phyloP scores from a whole-genome alignment of 1,140 invertebrate genomes.

The Teleopsis dalmanni region DNA sequence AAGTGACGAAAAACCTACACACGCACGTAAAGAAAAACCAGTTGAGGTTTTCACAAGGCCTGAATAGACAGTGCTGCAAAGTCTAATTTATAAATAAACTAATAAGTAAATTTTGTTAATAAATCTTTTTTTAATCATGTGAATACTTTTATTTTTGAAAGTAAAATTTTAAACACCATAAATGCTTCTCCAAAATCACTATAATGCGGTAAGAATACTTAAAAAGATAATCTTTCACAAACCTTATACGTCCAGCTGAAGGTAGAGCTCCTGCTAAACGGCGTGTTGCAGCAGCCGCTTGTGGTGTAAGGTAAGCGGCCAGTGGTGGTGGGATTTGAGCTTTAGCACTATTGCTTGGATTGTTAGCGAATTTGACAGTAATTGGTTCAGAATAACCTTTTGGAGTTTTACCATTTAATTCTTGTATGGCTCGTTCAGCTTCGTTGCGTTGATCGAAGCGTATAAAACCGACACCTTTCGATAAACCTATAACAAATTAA shows the following conservation, averaged over 20 bases:
- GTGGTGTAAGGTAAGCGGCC: conserved; percentile 48
- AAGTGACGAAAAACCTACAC: too few species aligned
- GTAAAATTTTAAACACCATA: too few species aligned
- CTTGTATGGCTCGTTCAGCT: conserved; percentile 54
- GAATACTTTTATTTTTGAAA: too few species aligned
- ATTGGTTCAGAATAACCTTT: conserved; percentile 53
- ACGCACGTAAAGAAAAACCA: too few species aligned
- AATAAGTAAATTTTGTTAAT: too few species aligned
- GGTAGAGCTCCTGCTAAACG: conserved; percentile 37
- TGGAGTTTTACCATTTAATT: conserved; percentile 53
- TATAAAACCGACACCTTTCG: conserved; percentile 55
- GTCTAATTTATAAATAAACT: too few species aligned
- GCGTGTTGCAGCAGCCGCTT: conserved; percentile 38
- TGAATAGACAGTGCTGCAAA: too few species aligned
- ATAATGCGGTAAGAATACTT: too few species aligned
- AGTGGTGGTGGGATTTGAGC: conserved; percentile 48
- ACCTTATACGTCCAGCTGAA: conserved; percentile 41
- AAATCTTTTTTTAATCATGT: too few species aligned
- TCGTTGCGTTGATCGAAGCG: conserved; percentile 55
- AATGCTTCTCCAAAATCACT: too few species aligned
- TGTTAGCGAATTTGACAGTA: conserved; percentile 56
- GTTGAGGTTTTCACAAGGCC: too few species aligned
- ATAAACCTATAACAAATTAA: too few species aligned
- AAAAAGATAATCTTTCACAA: conserved; percentile 4
- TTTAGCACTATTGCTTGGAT: conserved; percentile 56